These are phyloP conservation scores for Odocoileus hemionus DNA, from an alignment of 2,113 vertebrate genomes.

Conservation along the genomic window DNA sequence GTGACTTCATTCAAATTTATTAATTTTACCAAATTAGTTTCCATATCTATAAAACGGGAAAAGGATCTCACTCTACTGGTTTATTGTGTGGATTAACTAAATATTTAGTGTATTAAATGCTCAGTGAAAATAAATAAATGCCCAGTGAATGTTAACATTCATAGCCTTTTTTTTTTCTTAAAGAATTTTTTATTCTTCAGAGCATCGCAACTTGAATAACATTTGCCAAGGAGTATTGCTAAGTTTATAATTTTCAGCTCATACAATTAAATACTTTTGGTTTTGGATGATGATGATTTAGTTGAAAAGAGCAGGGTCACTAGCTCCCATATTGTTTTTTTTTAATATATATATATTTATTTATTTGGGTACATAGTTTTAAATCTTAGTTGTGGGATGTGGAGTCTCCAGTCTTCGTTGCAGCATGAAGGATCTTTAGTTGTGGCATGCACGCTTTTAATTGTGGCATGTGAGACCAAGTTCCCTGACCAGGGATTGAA, in stretches of 20 bases:
- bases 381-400: not conserved
- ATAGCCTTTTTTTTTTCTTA: not conserved
- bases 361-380: not conserved
- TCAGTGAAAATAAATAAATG: not conserved
- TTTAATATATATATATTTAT: not conserved
- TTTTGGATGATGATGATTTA: not conserved
- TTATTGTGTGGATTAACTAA: not conserved
- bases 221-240: not conserved
- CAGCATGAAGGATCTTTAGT: not conserved
- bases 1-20: not conserved
- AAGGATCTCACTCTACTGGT: not conserved
- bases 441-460: not conserved
- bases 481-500: not conserved
- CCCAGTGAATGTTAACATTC: not conserved
- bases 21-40: conserved; percentile 30
- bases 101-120: not conserved
- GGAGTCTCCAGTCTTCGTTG: not conserved
- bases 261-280: not conserved
- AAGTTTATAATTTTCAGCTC: not conserved
- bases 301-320: not conserved
- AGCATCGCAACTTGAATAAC: not conserved
- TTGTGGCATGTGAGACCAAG: not conserved
- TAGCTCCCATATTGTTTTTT: not conserved
- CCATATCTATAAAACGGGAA: not conserved
- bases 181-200: not conserved